Conservation (phyloP, 1,140 invertebrate species). For the Alviniconcha marisindica region DNA sequence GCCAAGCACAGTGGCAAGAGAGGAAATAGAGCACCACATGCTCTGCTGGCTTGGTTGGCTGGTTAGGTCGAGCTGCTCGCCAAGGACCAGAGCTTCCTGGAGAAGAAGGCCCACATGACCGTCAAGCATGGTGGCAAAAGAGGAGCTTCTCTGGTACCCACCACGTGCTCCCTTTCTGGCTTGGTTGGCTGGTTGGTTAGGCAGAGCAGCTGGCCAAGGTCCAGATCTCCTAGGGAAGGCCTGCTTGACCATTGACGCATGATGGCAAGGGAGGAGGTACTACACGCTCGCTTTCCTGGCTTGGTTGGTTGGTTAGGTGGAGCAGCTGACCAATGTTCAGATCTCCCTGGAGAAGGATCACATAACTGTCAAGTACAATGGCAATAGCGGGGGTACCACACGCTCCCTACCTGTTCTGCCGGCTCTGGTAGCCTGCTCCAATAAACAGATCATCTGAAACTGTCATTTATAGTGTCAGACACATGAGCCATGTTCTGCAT, state of each 20-base stretch:
- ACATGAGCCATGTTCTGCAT: too few relatives aligned
- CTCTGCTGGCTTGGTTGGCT: too few relatives aligned
- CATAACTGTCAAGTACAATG: conserved; percentile 57
- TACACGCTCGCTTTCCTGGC: too few relatives aligned
- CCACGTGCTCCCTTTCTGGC: too few relatives aligned
- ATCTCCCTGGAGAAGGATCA: conserved; percentile 87
- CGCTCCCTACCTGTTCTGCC: too few relatives aligned
- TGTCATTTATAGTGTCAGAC: too few relatives aligned
- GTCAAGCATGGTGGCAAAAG: conserved; percentile 42
- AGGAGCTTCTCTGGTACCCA: too few relatives aligned
- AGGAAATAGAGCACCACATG: not conserved
- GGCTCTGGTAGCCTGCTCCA: too few relatives aligned
- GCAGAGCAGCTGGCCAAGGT: conserved; percentile 97
- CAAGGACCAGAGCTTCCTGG: conserved; percentile 95
- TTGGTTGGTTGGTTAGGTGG: too few relatives aligned
- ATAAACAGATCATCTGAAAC: too few relatives aligned
- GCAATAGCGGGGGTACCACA: too few relatives aligned
- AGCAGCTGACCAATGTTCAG: conserved; percentile 97
- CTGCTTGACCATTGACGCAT: conserved; percentile 61
- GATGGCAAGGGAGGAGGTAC: not conserved
- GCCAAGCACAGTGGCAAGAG: conserved; percentile 35
- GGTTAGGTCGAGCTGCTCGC: conserved; percentile 98
- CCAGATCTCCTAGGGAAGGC: conserved; percentile 89
- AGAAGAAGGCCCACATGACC: conserved; percentile 78
- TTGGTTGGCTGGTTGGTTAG: conserved; percentile 98